These are phyloP conservation scores for Unio pictorum DNA, from an alignment of 2,888 invertebrate species.

Conservation along the genomic window DNA sequence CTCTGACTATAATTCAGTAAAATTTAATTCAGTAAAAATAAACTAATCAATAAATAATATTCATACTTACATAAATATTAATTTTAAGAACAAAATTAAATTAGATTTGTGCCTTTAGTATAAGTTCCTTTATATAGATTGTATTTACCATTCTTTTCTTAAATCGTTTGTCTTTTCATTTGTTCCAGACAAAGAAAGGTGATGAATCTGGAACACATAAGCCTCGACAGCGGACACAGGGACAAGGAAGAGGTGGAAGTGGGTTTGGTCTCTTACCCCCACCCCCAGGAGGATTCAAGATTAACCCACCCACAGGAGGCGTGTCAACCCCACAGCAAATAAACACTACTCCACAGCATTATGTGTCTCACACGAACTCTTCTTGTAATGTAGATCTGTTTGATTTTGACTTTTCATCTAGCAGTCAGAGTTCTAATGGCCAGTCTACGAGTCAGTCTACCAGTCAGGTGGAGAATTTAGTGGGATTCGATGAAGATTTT, in stretches of 20 bases:
- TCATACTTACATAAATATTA: too few relatives aligned
- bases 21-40: too few relatives aligned
- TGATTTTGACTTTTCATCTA: slow-evolving; percentile 28
- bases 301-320: slow-evolving; percentile 78
- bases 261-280: slow-evolving; percentile 78
- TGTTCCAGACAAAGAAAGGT: slow-evolving; percentile 46
- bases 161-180: not conserved
- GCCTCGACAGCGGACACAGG: slow-evolving; percentile 15
- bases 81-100: too few relatives aligned
- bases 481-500: slow-evolving; percentile 25
- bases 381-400: slow-evolving; percentile 42
- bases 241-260: slow-evolving; percentile 74
- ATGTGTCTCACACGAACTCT: slow-evolving; percentile 5
- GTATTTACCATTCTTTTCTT: too few relatives aligned
- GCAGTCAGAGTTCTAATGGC: slow-evolving; percentile 1
- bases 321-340: slow-evolving; percentile 6
- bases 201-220: slow-evolving; percentile 11
- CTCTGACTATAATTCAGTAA: too few relatives aligned
- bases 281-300: slow-evolving; percentile 86
- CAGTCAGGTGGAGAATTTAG: slow-evolving; percentile 14
- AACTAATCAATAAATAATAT: too few relatives aligned
- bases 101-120: too few relatives aligned
- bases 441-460: slow-evolving; percentile 6
- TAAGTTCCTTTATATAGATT: too few relatives aligned
- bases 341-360: slow-evolving; percentile 2